Evolutionary conservation across 2,113 vertebrate genomes (phyloP), one percentile per base, ranked within the genome.

Genomic region (Callorhinus ursinus): DNA sequence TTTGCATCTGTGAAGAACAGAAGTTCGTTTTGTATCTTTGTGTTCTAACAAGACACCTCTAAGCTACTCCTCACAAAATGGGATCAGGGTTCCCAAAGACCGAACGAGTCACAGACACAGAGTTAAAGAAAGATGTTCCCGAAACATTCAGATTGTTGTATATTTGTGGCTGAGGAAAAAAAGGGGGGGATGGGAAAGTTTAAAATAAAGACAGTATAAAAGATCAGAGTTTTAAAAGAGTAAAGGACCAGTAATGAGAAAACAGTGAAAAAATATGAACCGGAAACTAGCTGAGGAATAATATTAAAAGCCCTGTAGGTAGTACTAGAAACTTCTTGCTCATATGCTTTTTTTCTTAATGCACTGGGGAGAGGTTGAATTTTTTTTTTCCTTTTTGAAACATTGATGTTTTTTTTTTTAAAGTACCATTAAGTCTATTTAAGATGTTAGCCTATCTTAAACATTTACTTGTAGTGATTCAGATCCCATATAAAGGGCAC

Each of bases 341-440:
- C 21, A 42, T 16, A 31, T 8, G 31, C 69, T 67, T 90, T 57
- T 57, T 81, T 63, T 36, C 63, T 93, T 72, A 79, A 28, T 89
- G 19, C 31, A 36, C 86, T 77, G 6, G 21, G 26, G 59, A 93
- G 28, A 93, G 76, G 10, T 57, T 71, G 33, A 95, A 19, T 33
- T 31, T 8, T 49, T 24, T 74, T 81, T 95, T 94, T 31, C 49
- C 80, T 19, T 96, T 97, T 55, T 26, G 28, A 42, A 81, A 85
- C 4, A 36, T 42, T 16, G 49, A 55, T 85, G 57, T 9, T 83
- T 94, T 51, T 93, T 21, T 46, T 46, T 39, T 39, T 39, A 22
- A n/a, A 49, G 49, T 8, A 19, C 0, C n/a, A 63, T 55, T 53
- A 33, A 74, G 39, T 14, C 24, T 76, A 61, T 21, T 79, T 71